Conservation (phyloP, 64 coral and sea anemone species). For the Stichodactyla helianthus region DNA sequence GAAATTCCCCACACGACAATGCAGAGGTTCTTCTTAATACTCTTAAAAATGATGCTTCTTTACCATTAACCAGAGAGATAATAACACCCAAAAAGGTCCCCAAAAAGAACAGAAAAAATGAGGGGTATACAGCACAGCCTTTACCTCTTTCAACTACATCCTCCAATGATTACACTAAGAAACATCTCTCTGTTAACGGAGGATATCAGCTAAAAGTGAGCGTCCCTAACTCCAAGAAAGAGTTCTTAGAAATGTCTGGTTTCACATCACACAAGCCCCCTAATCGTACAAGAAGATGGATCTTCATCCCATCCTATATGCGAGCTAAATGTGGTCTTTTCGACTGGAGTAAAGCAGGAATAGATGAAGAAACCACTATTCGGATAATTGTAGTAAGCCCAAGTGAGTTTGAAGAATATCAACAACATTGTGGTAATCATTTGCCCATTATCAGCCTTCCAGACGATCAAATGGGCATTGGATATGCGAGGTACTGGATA, state of each 20-base stretch:
- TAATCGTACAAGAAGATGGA: not conserved
- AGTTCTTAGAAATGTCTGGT: not conserved
- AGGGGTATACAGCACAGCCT: not conserved
- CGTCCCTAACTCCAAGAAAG: not conserved
- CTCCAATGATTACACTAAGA: not conserved
- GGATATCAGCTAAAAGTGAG: slow-evolving; percentile 8
- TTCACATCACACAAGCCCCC: not conserved
- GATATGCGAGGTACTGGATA: slow-evolving; percentile 25
- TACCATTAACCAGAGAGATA: not conserved
- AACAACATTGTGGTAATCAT: not conserved
- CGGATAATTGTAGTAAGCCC: slow-evolving; percentile 23
- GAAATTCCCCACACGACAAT: not conserved
- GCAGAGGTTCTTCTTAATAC: not conserved
- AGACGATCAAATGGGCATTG: slow-evolving; percentile 10
- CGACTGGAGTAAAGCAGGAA: not conserved
- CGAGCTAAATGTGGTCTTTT: slow-evolving; percentile 16
- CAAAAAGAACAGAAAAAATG: not conserved
- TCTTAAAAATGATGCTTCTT: not conserved
- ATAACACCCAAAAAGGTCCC: not conserved
- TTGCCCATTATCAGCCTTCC: slow-evolving; percentile 20
- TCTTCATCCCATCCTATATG: slow-evolving; percentile 33
- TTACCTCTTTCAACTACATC: not conserved
- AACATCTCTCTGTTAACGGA: slow-evolving; percentile 1
- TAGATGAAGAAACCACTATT: not conserved
- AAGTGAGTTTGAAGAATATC: slow-evolving; percentile 26